phyloP scores from a whole-genome alignment of 2,113 vertebrate species.

The Casuarius casuarius region DNA sequence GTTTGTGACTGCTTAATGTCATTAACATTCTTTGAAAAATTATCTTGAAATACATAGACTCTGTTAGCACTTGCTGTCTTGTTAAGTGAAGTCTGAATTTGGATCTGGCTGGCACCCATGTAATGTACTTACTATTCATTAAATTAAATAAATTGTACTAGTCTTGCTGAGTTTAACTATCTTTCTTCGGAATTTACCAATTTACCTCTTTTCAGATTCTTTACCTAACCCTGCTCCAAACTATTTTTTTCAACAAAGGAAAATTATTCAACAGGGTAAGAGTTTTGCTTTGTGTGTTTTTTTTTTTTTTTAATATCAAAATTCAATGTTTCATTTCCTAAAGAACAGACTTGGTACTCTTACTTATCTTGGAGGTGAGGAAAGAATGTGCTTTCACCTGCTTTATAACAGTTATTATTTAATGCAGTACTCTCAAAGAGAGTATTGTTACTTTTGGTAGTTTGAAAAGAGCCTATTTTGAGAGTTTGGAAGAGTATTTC shows the following conservation, averaged over 20 bases:
- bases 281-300: too few relatives aligned
- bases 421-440: neutral
- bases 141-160: neutral
- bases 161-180: neutral
- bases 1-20: neutral
- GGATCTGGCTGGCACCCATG: neutral
- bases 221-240: neutral
- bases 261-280: neutral
- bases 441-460: neutral
- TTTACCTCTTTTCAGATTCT: neutral
- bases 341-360: neutral
- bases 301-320: neutral
- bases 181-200: neutral
- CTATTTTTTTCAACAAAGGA: neutral
- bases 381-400: neutral
- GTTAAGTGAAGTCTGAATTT: neutral
- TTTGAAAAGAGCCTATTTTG: neutral
- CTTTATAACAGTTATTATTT: neutral
- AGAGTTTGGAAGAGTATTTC: neutral
- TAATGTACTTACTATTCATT: neutral
- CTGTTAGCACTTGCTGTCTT: neutral
- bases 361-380: neutral
- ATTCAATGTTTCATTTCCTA: neutral
- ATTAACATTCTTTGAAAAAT: neutral
- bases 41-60: neutral